These are phyloP conservation scores for Eledona agricola DNA, from an alignment of 2,888 invertebrate genomes.

Conservation along the genomic window DNA sequence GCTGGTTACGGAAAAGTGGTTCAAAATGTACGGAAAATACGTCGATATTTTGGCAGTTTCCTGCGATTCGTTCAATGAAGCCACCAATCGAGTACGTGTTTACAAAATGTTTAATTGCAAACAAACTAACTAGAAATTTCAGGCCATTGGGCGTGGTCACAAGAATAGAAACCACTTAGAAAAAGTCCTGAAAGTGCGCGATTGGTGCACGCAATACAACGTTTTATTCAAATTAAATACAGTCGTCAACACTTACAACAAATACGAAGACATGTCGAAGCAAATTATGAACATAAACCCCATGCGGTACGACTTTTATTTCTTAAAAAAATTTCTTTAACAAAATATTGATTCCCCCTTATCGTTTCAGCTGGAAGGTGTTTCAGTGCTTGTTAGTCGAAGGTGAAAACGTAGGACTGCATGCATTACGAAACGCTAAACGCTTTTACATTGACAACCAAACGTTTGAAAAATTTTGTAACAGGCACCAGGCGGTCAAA, in stretches of 20 bases:
- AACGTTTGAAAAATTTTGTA: constrained; percentile 60
- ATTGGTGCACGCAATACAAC: constrained; percentile 61
- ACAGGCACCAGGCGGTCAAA: constrained; percentile 56
- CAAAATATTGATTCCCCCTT: too few species aligned
- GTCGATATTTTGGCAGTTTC: constrained; percentile 65
- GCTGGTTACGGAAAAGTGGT: constrained; percentile 62
- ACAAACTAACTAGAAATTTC: too few species aligned
- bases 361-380: constrained; percentile 61
- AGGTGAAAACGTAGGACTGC: constrained; percentile 63
- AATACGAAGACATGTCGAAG: constrained; percentile 61
- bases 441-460: too few species aligned
- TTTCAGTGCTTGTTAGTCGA: constrained; percentile 65
- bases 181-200: constrained; percentile 57
- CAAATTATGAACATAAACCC: constrained; percentile 60
- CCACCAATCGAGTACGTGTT: too few species aligned
- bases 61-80: constrained; percentile 64
- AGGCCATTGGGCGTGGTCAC: too few species aligned
- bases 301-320: constrained; percentile 53
- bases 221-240: constrained; percentile 65
- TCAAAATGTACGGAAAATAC: constrained; percentile 60
- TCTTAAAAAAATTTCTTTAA: background rate
- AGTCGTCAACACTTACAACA: constrained; percentile 64
- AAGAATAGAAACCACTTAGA: constrained; percentile 60
- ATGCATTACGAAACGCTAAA: constrained; percentile 62
- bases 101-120: too few species aligned